Evolutionary conservation across 2,797 vertebrate species (phyloP), one percentile per base, ranked within the genome.

Genomic region (Margarornis squamiger): DNA sequence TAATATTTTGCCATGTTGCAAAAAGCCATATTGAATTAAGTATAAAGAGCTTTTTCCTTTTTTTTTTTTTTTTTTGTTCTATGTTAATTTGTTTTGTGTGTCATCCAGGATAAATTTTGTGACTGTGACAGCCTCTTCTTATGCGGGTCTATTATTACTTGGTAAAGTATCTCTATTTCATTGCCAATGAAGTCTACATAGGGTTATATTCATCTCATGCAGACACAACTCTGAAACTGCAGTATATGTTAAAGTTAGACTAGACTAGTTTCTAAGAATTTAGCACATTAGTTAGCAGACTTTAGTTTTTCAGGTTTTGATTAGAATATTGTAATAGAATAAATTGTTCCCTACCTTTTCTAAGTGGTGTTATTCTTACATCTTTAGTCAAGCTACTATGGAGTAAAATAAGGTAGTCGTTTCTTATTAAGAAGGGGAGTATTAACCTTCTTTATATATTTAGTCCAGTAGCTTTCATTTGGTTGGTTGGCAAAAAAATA

Each of bases 1-100:
- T 98, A 98, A 98, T 98, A 97, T 98, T 98, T 98, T 98, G 98
- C 98, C 97, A 98, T 98, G 97, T 98, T 98, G 97, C 98, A 98
- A 98, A 97, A 99, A 99, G 99, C 98, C 99, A 99, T 99, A 99
- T 97, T 97, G 97, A 98, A 97, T 98, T 98, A 97, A 97, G 95
- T 98, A 96, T 97, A 95, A 98, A 98, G 86, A 98, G 98, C 95
- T 96, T 96, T 96, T 97, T 38, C 32, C 9, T 45, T 49, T 97
- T 93, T 90, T 10, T 14, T 90, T 10, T 14, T 88, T 91, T 93
- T 93, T 97, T 87, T 92, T 91, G 89, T 97, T 98, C 88, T 93
- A 74, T 95, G 95, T 98, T 96, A 94, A 94, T 97, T 96, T 96
- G 95, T 97, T 98, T 97, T 97, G 85, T 95, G 91, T 87, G 86